Evolutionary conservation across 2,888 invertebrate genomes (phyloP).

Genomic region (Tridacna crocea): DNA sequence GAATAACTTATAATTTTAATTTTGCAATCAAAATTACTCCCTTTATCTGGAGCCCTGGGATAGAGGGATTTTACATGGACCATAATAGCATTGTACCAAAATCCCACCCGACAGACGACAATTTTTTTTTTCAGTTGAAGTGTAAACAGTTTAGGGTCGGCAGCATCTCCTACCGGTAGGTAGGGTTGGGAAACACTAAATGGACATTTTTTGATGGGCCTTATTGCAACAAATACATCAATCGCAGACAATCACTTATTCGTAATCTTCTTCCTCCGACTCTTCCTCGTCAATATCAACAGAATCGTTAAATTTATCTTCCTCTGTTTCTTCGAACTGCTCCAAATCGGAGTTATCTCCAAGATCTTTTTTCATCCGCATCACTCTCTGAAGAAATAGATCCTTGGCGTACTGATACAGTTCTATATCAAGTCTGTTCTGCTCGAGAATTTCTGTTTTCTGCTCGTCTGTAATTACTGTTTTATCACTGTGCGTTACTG

Average conservation of each 20-base stretch:
- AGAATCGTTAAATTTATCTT: constrained; percentile 50
- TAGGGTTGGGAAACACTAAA: too few species aligned
- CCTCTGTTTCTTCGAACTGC: constrained; percentile 5
- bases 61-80: too few species aligned
- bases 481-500: constrained; percentile 93
- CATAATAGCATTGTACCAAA: too few species aligned
- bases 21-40: too few species aligned
- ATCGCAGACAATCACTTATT: not conserved
- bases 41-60: too few species aligned
- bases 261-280: constrained; percentile 34
- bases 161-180: too few species aligned
- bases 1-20: too few species aligned
- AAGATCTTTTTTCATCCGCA: constrained; percentile 55
- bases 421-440: constrained; percentile 95
- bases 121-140: too few species aligned
- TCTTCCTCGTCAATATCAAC: constrained; percentile 37
- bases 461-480: constrained; percentile 91
- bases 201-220: too few species aligned
- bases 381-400: constrained; percentile 89
- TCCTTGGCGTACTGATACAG: constrained; percentile 96
- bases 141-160: too few species aligned
- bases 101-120: too few species aligned
- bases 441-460: constrained; percentile 89
- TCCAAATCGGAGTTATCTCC: constrained; percentile 28
- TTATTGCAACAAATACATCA: too few species aligned